A percentile compares a stretch with the other conserved stretches of the same genome.
phyloP scores from a whole-genome alignment of 2,888 invertebrate genomes.

The Chrysolina americana region DNA sequence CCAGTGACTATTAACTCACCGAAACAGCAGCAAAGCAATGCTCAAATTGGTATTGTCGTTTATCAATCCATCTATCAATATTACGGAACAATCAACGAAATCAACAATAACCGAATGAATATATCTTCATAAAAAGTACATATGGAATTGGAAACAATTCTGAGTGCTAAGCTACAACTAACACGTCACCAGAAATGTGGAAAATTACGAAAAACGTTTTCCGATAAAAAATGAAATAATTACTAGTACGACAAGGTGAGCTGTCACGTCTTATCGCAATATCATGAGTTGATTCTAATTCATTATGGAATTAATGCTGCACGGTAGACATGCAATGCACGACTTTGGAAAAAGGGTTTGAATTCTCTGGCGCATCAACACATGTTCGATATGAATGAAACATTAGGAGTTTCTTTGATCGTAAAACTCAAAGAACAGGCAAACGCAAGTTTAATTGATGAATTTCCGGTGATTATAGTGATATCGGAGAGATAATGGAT shows the following conservation, averaged over 20 bases:
- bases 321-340: conserved; percentile 14
- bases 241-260: conserved; percentile 11
- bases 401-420: background rate
- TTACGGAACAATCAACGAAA: too few species aligned
- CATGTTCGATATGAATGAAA: background rate
- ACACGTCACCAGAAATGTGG: background rate
- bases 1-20: too few species aligned
- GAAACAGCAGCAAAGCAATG: too few species aligned
- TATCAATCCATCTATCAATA: too few species aligned
- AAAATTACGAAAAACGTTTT: conserved; percentile 10
- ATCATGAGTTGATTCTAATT: conserved; percentile 20
- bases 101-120: too few species aligned
- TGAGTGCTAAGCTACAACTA: too few species aligned
- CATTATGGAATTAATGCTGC: conserved; percentile 15
- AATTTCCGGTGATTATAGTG: too few species aligned
- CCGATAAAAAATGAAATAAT: conserved; percentile 4
- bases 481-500: too few species aligned
- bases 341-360: background rate
- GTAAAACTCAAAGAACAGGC: background rate
- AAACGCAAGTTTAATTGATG: background rate
- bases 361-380: background rate
- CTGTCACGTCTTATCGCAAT: conserved; percentile 7
- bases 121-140: too few species aligned
- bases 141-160: too few species aligned
- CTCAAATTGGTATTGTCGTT: too few species aligned